Conservation (phyloP, 2,888 invertebrate species). For the Drosophila parthenogenetica region DNA sequence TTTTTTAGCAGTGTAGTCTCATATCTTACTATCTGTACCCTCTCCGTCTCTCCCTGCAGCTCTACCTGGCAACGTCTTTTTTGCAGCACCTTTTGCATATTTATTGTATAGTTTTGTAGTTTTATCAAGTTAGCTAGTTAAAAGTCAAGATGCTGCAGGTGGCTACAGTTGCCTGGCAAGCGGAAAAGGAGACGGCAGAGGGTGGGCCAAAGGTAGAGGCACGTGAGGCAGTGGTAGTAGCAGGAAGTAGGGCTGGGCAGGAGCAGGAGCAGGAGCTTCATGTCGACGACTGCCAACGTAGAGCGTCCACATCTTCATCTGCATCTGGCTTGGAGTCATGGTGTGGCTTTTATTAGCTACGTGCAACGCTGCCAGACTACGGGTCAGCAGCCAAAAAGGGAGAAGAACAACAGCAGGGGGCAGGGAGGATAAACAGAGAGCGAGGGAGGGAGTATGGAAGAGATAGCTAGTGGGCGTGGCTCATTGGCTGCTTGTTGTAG, state of each 20-base stretch:
- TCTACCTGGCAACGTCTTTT: slow-evolving; percentile 1
- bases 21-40: not conserved
- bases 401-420: not conserved
- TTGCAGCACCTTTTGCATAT: slow-evolving; percentile 67
- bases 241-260: slow-evolving; percentile 45
- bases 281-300: slow-evolving; percentile 52
- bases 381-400: slow-evolving; percentile 30
- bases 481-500: slow-evolving; percentile 4
- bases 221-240: slow-evolving; percentile 12
- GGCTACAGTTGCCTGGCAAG: slow-evolving; percentile 15
- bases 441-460: not conserved
- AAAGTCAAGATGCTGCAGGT: slow-evolving; percentile 74
- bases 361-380: slow-evolving; percentile 47
- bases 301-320: slow-evolving; percentile 59
- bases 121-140: slow-evolving; percentile 80
- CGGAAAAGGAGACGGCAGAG: not conserved
- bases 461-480: not conserved
- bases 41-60: not conserved
- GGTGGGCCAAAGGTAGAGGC: not conserved
- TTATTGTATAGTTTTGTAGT: slow-evolving; percentile 81
- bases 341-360: slow-evolving; percentile 73
- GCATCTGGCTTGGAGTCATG: slow-evolving; percentile 54
- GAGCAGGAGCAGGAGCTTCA: slow-evolving; percentile 5
- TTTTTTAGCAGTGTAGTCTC: not conserved
- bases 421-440: not conserved